phyloP scores from a whole-genome alignment of 2,797 vertebrate genomes.

The Muraenolepis orangiensis region DNA sequence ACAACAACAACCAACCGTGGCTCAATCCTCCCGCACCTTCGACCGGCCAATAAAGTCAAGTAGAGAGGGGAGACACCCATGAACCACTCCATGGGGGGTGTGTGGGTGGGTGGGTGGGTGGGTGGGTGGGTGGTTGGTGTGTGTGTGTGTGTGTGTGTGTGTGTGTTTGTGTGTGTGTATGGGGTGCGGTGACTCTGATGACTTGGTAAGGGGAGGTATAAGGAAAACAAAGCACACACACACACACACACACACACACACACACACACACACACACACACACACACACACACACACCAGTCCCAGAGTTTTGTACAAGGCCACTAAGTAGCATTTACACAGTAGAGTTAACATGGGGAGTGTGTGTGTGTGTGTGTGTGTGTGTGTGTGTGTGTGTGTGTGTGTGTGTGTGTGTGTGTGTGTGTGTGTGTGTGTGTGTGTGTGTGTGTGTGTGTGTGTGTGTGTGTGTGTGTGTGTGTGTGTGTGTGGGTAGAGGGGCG shows the following conservation, averaged over 20 bases:
- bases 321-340: constrained; percentile 75
- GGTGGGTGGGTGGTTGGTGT: constrained; percentile 21
- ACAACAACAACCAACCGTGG: constrained; percentile 56
- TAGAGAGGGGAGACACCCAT: background rate
- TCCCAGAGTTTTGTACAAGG: constrained; percentile 69
- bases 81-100: background rate
- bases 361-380: constrained; percentile 12
- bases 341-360: constrained; percentile 62
- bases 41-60: constrained; percentile 45
- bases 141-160: background rate
- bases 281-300: constrained; percentile 50
- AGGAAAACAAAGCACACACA: constrained; percentile 43
- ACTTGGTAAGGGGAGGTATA: constrained; percentile 62
- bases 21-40: constrained; percentile 62
- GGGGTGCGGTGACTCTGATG: constrained; percentile 46
- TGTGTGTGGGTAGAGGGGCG: background rate
- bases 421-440: background rate
- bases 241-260: background rate
- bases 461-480: background rate
- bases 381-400: constrained; percentile 4
- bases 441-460: constrained; percentile 6
- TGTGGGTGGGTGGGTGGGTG: constrained; percentile 4
- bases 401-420: background rate
- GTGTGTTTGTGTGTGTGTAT: background rate
- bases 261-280: background rate